A percentile compares a stretch with the other conserved stretches of the same genome.
phyloP scores from a whole-genome alignment of 1,140 invertebrate genomes.

The Epicauta chinensis region DNA sequence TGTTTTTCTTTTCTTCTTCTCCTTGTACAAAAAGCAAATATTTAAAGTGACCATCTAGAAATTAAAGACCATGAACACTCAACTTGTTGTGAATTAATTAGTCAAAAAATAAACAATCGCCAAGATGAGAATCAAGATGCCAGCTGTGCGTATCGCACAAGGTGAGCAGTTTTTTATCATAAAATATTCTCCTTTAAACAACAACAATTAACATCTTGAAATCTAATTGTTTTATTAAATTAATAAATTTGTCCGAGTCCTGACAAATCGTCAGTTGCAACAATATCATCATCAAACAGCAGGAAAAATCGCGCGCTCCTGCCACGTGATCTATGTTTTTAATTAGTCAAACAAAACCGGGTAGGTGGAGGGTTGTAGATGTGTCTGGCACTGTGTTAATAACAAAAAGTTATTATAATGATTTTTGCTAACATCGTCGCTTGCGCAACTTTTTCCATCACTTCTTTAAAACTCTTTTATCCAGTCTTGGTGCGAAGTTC shows the following conservation, averaged over 20 bases:
- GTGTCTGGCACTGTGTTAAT: slow-evolving; percentile 23
- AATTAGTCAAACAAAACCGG: slow-evolving; percentile 25
- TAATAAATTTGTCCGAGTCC: too few relatives aligned
- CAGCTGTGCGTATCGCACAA: slow-evolving; percentile 88
- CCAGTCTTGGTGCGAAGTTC: slow-evolving; percentile 5
- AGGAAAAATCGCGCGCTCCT: slow-evolving; percentile 25
- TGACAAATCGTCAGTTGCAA: too few relatives aligned
- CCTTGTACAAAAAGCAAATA: too few relatives aligned
- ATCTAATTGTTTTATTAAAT: not conserved
- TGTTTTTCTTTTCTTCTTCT: too few relatives aligned
- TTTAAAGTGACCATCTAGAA: too few relatives aligned
- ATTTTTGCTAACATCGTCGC: slow-evolving; percentile 30
- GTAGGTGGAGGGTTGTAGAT: slow-evolving; percentile 24
- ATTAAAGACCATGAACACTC: too few relatives aligned
- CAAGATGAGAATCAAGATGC: slow-evolving; percentile 96
- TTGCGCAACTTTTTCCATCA: slow-evolving; percentile 34
- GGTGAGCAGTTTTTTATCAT: slow-evolving; percentile 50
- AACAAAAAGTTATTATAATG: slow-evolving; percentile 40
- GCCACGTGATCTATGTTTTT: slow-evolving; percentile 33
- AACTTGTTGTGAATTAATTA: too few relatives aligned
- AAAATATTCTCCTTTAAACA: not conserved
- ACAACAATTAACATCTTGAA: not conserved
- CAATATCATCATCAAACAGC: too few relatives aligned
- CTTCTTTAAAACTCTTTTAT: not conserved
- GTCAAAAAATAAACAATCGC: slow-evolving; percentile 7